Base-by-base conservation (phyloP, 2,888 invertebrate genomes). In the Yponomeuta sedellus region DNA sequence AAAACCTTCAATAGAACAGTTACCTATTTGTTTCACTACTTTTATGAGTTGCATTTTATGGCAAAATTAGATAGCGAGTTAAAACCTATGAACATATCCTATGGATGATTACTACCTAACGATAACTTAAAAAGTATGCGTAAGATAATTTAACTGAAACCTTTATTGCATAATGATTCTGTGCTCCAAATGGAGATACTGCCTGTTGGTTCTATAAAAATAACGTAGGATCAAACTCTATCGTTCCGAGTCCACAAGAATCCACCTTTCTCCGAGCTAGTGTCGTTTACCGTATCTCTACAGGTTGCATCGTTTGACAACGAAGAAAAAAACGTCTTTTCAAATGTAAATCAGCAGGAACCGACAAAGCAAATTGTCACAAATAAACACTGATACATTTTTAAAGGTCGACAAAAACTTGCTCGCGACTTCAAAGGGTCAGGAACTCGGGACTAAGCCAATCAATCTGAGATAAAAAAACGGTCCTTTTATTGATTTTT, bases 331-430 rank as follows among this genome's bases (percentile, higher is more conserved):
- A 85, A 80, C 73, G 78, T 75, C 81, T 78, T 87, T 90, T 91
- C 85, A 89, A 90, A 91, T 91, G 90, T 88, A 89, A 91, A 91
- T 91, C 84, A 79, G 81, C 79, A 83, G 78, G 80, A 85, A 86
- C 91, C 91, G 91, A 90, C 91, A 91, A 91, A 91, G 91, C 89
- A 91, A 91, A 91, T 91, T 91, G 90, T 90, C 91, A 90, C 90
- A 91, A 91, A 91, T 90, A 91, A 90, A 90, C 91, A 90, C 82
- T 81, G 88, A 87, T 89, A 85, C 87, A 81, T 86, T 84, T 80
- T 88, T 83, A 79, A 84, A 86, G 85, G 83, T 79, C 72, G 77
- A 85, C 77, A 89, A 88, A 88, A 89, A 87, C 78, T 71, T 71
- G 77, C 76, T 82, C 81, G 81, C 83, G 83, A 80, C 83, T 77